A percentile compares a stretch with the other conserved stretches of the same genome.
Evolutionary conservation across 1,140 invertebrate genomes (phyloP).

Genomic region (Zaprionus camerounensis): DNA sequence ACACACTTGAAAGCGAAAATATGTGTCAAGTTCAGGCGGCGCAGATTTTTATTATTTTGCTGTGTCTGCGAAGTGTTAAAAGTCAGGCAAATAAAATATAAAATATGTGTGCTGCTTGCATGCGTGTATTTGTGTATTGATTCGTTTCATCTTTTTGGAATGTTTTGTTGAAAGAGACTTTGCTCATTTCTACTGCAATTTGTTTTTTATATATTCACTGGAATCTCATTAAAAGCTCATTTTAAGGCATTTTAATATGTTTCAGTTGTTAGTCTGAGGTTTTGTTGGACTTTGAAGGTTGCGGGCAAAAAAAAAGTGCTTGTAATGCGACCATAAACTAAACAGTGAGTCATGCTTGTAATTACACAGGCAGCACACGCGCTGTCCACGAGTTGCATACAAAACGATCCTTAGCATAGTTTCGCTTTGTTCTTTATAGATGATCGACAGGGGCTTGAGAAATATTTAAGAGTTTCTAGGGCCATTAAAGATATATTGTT

Average conservation of each 20-base stretch:
- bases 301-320: constrained; percentile 40
- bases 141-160: constrained; percentile 10
- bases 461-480: not conserved
- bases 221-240: constrained; percentile 53
- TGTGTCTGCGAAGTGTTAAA: constrained; percentile 62
- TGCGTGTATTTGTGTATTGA: not conserved
- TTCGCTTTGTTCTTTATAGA: not conserved
- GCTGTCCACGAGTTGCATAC: constrained; percentile 41
- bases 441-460: too few relatives aligned
- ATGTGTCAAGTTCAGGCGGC: constrained; percentile 77
- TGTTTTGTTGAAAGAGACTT: constrained; percentile 46
- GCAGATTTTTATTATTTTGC: constrained; percentile 43
- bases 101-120: not conserved
- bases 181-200: constrained; percentile 73
- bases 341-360: constrained; percentile 40
- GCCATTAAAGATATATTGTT: not conserved
- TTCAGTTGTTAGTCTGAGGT: constrained; percentile 33
- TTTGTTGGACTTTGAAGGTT: constrained; percentile 46
- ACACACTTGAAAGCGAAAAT: constrained; percentile 48
- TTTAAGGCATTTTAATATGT: constrained; percentile 39
- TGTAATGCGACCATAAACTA: constrained; percentile 43
- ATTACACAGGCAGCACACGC: constrained; percentile 41
- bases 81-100: constrained; percentile 56
- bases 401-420: constrained; percentile 22
- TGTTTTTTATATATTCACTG: constrained; percentile 33